These are phyloP conservation scores for Halocynthia aurantium DNA, from an alignment of 23 tunicate species.

Conservation along the genomic window DNA sequence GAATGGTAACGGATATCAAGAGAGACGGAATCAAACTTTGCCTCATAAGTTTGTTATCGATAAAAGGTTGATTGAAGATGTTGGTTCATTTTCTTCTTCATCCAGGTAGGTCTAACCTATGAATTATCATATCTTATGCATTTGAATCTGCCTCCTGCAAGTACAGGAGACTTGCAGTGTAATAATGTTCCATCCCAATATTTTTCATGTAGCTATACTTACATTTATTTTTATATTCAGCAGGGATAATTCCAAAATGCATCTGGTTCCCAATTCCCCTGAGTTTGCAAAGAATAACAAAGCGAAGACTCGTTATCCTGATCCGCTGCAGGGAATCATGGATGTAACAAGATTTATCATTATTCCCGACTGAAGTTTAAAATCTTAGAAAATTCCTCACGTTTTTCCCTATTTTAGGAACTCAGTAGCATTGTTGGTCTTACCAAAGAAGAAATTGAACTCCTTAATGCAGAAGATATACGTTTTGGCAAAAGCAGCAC, in stretches of 20 bases:
- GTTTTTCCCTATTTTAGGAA: conserved; percentile 36
- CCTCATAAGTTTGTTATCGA: too few relatives aligned
- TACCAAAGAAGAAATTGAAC: conserved; percentile 67
- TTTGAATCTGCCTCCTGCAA: too few relatives aligned
- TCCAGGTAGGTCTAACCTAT: too few relatives aligned
- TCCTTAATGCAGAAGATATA: conserved; percentile 24
- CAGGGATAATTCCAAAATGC: background rate
- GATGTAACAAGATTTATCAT: background rate
- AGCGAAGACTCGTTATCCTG: background rate
- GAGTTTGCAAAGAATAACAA: background rate
- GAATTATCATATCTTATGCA: too few relatives aligned
- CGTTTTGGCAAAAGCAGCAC: background rate
- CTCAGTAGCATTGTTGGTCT: conserved; percentile 60
- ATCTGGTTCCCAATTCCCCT: background rate
- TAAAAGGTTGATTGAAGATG: too few relatives aligned
- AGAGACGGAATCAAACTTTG: too few relatives aligned
- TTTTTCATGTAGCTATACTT: too few relatives aligned
- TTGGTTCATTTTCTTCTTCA: too few relatives aligned
- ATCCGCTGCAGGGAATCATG: conserved; percentile 4
- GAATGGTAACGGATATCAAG: too few relatives aligned
- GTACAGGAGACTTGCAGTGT: too few relatives aligned
- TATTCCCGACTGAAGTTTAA: background rate
- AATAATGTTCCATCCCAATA: too few relatives aligned
- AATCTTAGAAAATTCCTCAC: background rate
- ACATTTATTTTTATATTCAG: background rate